Percentiles rank a stretch among this genome's conserved stretches.
These are phyloP conservation scores for Acanthosepion esculentum DNA, from an alignment of 2,888 invertebrate species.

Conservation along the genomic window DNA sequence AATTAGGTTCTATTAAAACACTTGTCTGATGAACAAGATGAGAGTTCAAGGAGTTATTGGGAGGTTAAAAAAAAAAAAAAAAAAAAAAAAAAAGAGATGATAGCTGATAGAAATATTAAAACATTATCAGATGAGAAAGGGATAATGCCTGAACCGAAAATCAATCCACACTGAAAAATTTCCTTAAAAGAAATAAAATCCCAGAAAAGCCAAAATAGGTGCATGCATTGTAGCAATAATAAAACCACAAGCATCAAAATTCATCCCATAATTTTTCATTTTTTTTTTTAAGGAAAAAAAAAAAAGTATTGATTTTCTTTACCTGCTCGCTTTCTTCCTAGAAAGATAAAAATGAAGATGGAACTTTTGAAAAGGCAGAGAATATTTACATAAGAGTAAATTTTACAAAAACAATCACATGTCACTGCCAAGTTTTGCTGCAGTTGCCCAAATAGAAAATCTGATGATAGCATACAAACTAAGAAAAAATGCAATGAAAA, in stretches of 20 bases:
- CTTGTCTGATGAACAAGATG: neutral
- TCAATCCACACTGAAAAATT: neutral
- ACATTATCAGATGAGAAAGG: neutral
- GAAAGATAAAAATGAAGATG: neutral
- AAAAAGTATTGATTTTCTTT: neutral
- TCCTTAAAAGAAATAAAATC: neutral
- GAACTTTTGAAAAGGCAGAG: neutral
- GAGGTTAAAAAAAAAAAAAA: too few relatives aligned
- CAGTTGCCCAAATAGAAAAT: too few relatives aligned
- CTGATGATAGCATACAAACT: too few relatives aligned
- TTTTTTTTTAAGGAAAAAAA: neutral
- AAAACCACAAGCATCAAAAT: neutral
- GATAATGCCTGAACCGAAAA: neutral
- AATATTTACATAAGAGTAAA: too few relatives aligned
- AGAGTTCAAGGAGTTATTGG: neutral
- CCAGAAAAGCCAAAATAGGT: neutral
- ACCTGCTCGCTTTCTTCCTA: slow-evolving; percentile 33
- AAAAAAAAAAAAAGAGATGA: neutral
- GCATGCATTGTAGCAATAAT: neutral
- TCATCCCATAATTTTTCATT: neutral
- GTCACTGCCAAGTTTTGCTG: too few relatives aligned
- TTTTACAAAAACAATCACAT: too few relatives aligned
- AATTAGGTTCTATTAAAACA: neutral
- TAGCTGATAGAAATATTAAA: neutral
- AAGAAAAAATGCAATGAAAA: too few relatives aligned